phyloP scores from a whole-genome alignment of 2,888 invertebrate species.

The Neoitamus cyanurus region DNA sequence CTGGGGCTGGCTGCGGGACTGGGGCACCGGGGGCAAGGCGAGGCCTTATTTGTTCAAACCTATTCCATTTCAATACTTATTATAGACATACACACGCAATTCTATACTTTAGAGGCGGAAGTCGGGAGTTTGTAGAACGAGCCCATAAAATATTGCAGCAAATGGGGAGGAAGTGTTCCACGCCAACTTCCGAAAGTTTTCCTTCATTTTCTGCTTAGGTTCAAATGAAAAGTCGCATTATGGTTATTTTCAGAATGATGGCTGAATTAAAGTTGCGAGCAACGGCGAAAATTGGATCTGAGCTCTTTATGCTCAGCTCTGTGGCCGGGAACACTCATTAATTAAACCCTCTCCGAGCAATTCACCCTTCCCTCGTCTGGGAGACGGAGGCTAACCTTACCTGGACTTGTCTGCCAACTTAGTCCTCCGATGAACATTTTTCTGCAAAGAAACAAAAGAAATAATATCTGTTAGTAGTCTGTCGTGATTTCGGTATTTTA shows the following conservation, averaged over 20 bases:
- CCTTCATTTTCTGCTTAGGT: slow-evolving; percentile 7
- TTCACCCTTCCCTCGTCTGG: not conserved
- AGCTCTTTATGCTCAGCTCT: not conserved
- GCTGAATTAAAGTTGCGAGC: not conserved
- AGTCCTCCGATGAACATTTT: slow-evolving; percentile 99
- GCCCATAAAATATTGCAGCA: slow-evolving; percentile 17
- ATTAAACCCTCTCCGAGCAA: not conserved
- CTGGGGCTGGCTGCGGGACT: not conserved
- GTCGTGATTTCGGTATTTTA: not conserved
- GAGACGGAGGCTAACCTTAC: slow-evolving; percentile 70
- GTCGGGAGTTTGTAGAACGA: not conserved
- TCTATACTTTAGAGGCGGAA: not conserved
- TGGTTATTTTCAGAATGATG: not conserved
- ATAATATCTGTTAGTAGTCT: not conserved
- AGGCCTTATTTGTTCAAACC: slow-evolving; percentile 34
- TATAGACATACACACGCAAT: slow-evolving; percentile 25
- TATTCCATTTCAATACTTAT: slow-evolving; percentile 29
- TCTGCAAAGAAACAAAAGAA: slow-evolving; percentile 78
- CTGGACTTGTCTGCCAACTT: slow-evolving; percentile 99
- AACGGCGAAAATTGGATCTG: not conserved
- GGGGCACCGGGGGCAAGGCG: not conserved
- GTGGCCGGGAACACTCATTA: not conserved
- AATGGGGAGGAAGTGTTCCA: slow-evolving; percentile 14
- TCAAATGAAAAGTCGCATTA: not conserved
- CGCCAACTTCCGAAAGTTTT: slow-evolving; percentile 22